Base-by-base conservation (phyloP, 1,140 invertebrate genomes). In the Bicyclus anynana region DNA sequence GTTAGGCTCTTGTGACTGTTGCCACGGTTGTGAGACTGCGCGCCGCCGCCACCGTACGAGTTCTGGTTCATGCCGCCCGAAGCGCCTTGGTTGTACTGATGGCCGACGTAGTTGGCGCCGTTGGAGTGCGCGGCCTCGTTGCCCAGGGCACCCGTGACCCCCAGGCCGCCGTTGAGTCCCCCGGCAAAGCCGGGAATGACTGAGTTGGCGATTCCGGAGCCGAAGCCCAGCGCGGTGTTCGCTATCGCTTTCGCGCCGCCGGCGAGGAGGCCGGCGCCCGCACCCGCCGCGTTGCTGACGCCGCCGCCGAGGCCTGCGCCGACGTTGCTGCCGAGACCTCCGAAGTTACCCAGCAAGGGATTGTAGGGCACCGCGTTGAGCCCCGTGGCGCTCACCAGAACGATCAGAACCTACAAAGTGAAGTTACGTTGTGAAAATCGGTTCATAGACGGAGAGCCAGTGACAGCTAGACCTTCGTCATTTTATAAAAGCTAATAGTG, bases 381-480 rank as follows among this genome's bases (percentile, higher is more conserved):
- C 5, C 26, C 47, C 2, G 21, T 29, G n/a, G 27, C 33, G n/a
- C 52, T 62, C 5, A 38, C 17, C 6, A 62, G 47, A 7, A 59
- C 13, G 16, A 37, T 16, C 5, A 59, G n/a, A 21, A 53, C 37
- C 64, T 66, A 42, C 0, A 38, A 60, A 55, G 9, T 16, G 17
- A 23, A 33, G 40, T 26, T 13, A 53, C n/a, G n/a, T n/a, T n/a
- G n/a, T n/a, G n/a, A n/a, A n/a, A n/a, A n/a, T n/a, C n/a, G n/a
- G n/a, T n/a, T n/a, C n/a, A n/a, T n/a, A n/a, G n/a, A n/a, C n/a
- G n/a, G n/a, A n/a, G n/a, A n/a, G n/a, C n/a, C n/a, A n/a, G n/a
- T n/a, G n/a, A n/a, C n/a, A n/a, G n/a, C n/a, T n/a, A n/a, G n/a
- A n/a, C n/a, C n/a, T n/a, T n/a, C n/a, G n/a, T n/a, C n/a, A n/a